Base-by-base conservation (phyloP, 2,888 invertebrate genomes). In the Nowickia ferox region DNA sequence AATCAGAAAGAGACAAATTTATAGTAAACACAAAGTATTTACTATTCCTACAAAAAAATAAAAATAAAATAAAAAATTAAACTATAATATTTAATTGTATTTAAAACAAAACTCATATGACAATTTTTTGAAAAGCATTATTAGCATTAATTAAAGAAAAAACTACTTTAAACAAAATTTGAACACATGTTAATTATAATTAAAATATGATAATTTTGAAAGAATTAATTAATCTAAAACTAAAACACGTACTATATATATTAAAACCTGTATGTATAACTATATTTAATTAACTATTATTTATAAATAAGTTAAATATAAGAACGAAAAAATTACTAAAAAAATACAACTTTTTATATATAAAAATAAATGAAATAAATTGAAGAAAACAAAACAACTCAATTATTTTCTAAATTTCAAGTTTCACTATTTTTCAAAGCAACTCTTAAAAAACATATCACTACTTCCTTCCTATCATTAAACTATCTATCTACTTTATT, bases 61-160 rank as follows among this genome's bases (percentile, higher is more conserved):
- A 0, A 1, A 30, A 30, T 0, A 13, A 0, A 1, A 30, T 6
- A 30, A 30, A 30, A 30, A 30, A 30, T 6, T 30, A 84, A 85
- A 72, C 53, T 68, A 77, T 68, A 68, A 65, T 55, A 30, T 30
- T 30, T 6, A 59, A 57, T 74, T 82, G 57, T 68, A 79, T 83
- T 79, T 30, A 76, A 79, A 82, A 83, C 68, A 10, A 68, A 86
- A 87, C 84, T 44, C 48, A 57, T 87, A 88, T 87, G 87, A 89
- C 88, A 89, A 89, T 88, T 88, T 48, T 76, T 87, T 72, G 69
- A 88, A 87, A 91, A 91, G 90, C 90, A 91, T 91, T 91, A 91
- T 87, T 91, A 91, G 89, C 65, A 84, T 78, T 87, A 84, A 69
- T 51, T 51, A 13, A 17, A 17, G 9, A 46, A 3, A 74, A 76